Evolutionary conservation across 2,888 invertebrate species (phyloP).

Genomic region (Ariolimax columbianus): DNA sequence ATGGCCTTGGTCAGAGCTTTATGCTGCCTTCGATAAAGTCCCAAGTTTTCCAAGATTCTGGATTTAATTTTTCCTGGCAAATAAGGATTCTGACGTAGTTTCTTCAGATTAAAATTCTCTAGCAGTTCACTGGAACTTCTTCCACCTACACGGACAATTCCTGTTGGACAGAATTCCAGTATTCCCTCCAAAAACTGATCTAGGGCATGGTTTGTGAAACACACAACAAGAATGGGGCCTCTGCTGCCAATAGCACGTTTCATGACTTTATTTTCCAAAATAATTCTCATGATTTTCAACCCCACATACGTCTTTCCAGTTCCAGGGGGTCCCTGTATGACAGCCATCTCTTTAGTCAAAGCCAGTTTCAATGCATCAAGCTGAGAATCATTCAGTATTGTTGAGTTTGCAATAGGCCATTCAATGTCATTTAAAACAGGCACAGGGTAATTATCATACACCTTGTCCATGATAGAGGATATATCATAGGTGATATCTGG

Average conservation of each 20-base stretch:
- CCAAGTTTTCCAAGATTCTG: not conserved
- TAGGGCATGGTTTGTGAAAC: conserved; percentile 77
- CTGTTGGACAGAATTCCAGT: conserved; percentile 57
- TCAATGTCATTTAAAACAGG: conserved; percentile 7
- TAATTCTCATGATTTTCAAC: conserved; percentile 83
- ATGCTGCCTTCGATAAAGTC: not conserved
- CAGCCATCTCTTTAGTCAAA: conserved; percentile 72
- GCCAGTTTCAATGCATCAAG: conserved; percentile 72
- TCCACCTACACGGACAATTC: conserved; percentile 73
- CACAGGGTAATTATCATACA: conserved; percentile 27
- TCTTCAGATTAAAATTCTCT: conserved; percentile 57
- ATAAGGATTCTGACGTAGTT: conserved; percentile 40
- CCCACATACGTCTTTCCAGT: conserved; percentile 92
- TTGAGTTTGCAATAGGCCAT: conserved; percentile 34
- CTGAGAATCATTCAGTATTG: conserved; percentile 59
- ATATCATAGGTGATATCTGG: conserved; percentile 44
- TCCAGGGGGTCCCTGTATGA: conserved; percentile 86
- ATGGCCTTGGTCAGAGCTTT: conserved; percentile 18
- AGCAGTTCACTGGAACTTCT: conserved; percentile 63
- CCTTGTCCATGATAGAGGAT: conserved; percentile 45
- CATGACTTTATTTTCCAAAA: conserved; percentile 82
- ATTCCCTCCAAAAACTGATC: conserved; percentile 77
- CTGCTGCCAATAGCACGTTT: not conserved
- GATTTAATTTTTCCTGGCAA: conserved; percentile 12
- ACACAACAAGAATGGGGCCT: conserved; percentile 73